These are phyloP conservation scores for Orthonyx spaldingii DNA, from an alignment of 2,113 vertebrate genomes.

Conservation along the genomic window DNA sequence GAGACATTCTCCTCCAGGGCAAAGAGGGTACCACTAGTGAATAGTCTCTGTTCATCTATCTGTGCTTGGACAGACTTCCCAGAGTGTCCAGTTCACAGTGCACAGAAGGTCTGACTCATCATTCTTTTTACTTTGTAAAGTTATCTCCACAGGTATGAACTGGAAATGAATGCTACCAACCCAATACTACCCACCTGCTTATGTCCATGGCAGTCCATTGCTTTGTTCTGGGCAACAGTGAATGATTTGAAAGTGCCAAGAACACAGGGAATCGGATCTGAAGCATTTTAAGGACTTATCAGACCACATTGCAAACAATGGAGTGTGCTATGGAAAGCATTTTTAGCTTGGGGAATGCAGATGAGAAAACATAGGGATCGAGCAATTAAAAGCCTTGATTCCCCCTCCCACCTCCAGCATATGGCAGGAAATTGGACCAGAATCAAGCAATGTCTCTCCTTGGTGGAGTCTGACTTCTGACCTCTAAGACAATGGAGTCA, in stretches of 20 bases:
- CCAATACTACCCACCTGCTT: not conserved
- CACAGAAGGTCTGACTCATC: not conserved
- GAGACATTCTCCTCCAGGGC: not conserved
- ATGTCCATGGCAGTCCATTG: not conserved
- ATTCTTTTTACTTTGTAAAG: not conserved
- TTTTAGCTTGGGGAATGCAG: slow-evolving; percentile 55
- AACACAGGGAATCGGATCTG: not conserved
- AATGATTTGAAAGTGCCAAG: not conserved
- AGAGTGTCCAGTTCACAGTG: not conserved
- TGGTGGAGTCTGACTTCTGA: slow-evolving; percentile 58
- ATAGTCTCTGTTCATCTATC: not conserved
- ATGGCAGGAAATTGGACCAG: slow-evolving; percentile 69
- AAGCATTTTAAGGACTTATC: not conserved
- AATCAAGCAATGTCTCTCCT: slow-evolving; percentile 63
- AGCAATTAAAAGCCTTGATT: slow-evolving; percentile 63
- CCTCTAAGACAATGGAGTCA: slow-evolving; percentile 72
- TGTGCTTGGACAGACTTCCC: not conserved
- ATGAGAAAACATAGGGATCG: slow-evolving; percentile 32
- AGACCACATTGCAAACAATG: not conserved
- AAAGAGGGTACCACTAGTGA: not conserved
- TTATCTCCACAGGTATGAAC: not conserved
- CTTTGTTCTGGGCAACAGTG: not conserved
- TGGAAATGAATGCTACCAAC: not conserved
- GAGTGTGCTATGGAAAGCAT: not conserved
- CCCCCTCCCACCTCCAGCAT: slow-evolving; percentile 60